Base-by-base conservation (phyloP, 2,797 vertebrate species). In the Carcharodon carcharias region DNA sequence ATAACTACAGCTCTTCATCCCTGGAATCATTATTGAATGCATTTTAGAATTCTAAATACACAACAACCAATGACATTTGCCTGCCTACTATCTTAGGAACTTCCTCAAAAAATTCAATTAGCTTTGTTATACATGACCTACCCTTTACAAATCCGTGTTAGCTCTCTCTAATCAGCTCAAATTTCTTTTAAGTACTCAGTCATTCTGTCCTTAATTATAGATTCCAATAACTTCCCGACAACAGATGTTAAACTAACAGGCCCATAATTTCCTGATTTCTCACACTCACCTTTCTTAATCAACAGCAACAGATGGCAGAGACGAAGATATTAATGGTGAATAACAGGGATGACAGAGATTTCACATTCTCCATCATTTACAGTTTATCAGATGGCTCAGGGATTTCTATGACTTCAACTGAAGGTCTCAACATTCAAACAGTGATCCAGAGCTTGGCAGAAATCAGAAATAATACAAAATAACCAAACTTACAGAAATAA, bases 181-280 rank as follows among this genome's bases (percentile, higher is more conserved):
- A 93, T 93, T 93, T 45, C 61, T 93, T 93, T 5, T 40, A 11
- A 63, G 61, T 93, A 21, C 61, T 23, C 89, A 63, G 35, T 92
- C 61, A 65, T 16, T 63, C n/a, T 93, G 91, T 65, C 91, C 91
- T 93, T 93, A 65, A 93, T 93, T 93, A 93, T 21, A 93, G 16
- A 93, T 93, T 93, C 91, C 91, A 93, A 65, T 93, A 93, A 65
- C 61, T 40, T 93, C 61, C 61, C n/a, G 0, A 65, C 28, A 93
- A 65, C 91, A 93, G 91, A 63, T 93, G 91, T 93, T 65, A 40
- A 16, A 65, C 91, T 93, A 65, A 93, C 91, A 93, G 91, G 61
- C 65, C 61, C 40, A 65, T 93, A 93, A 93, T 93, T 93, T 93
- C 61, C n/a, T 93, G 35, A 35, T 93, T 93, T 23, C 88, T 93